Conservation (phyloP, 2,888 invertebrate genomes). For the Harpagoxenus sublaevis region DNA sequence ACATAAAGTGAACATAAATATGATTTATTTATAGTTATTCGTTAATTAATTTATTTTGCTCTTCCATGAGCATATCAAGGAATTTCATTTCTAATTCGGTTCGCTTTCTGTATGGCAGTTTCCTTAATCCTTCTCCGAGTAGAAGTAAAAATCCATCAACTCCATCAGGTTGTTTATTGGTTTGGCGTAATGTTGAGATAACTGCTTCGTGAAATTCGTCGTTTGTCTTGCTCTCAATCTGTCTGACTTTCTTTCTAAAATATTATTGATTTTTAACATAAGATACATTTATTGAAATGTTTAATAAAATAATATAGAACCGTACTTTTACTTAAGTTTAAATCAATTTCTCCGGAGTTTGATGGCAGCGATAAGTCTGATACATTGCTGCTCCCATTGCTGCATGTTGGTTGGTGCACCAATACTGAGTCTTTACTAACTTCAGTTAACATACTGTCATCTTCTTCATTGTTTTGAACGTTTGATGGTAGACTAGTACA, state of each 20-base stretch:
- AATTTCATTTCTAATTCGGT: neutral
- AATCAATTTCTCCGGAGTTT: neutral
- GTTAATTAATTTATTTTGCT: neutral
- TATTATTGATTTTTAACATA: too few species aligned
- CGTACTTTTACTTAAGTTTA: neutral
- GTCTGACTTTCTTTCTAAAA: constrained; percentile 4
- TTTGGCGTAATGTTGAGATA: neutral
- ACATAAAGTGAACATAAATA: too few species aligned
- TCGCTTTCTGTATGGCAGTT: neutral
- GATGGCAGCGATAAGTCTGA: neutral
- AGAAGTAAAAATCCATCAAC: neutral
- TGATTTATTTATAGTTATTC: too few species aligned
- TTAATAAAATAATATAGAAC: neutral
- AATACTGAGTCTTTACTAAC: neutral
- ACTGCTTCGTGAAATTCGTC: neutral
- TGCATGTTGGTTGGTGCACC: neutral
- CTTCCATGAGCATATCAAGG: neutral
- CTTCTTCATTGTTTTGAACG: too few species aligned
- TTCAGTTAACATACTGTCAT: too few species aligned
- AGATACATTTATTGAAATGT: neutral
- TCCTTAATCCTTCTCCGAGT: constrained; percentile 18
- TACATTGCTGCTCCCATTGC: too few species aligned
- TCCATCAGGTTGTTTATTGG: neutral
- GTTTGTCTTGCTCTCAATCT: neutral
- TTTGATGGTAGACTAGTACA: too few species aligned